These are phyloP conservation scores for Amitus sp. DNA, from an alignment of 2,888 invertebrate species.

Conservation along the genomic window DNA sequence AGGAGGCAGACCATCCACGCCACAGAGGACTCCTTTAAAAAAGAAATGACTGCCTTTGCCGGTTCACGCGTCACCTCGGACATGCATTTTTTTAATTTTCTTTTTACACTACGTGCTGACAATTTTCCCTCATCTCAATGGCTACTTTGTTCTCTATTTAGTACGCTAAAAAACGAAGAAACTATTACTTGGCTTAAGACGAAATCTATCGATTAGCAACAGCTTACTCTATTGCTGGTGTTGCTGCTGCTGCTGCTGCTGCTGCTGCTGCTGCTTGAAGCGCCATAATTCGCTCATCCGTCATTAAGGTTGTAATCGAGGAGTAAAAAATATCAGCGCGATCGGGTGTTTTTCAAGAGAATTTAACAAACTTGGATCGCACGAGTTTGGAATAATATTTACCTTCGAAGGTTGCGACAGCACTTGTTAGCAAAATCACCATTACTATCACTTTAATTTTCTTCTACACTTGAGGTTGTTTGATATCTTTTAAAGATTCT, in stretches of 20 bases:
- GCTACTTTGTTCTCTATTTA: no score
- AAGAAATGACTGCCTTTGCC: slow-evolving; percentile 72
- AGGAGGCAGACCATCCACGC: slow-evolving; percentile 78
- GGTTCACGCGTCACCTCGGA: slow-evolving; percentile 59
- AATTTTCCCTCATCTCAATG: no score
- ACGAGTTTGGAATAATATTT: no score
- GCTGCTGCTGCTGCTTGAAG: slow-evolving; percentile 26
- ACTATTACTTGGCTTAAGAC: not conserved
- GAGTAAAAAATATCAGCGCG: slow-evolving; percentile 12
- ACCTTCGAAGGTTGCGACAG: no score
- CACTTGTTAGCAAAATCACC: no score
- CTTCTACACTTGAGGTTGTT: no score
- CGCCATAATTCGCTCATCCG: slow-evolving; percentile 47
- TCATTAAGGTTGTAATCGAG: slow-evolving; percentile 44
- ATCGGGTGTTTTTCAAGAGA: no score
- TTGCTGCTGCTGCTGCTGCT: slow-evolving; percentile 23
- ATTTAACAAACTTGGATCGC: not conserved
- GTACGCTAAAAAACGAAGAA: not conserved
- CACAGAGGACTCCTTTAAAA: slow-evolving; percentile 76
- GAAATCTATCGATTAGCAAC: not conserved
- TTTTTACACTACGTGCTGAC: not conserved
- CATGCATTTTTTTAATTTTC: slow-evolving; percentile 13
- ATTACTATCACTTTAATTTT: no score
- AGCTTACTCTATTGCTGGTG: slow-evolving; percentile 18
- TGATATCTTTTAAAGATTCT: no score